A percentile compares a stretch with the other conserved stretches of the same genome.
These are phyloP conservation scores for Siderastrea radians DNA, from an alignment of 92 coral and sea anemone species.

Conservation along the genomic window DNA sequence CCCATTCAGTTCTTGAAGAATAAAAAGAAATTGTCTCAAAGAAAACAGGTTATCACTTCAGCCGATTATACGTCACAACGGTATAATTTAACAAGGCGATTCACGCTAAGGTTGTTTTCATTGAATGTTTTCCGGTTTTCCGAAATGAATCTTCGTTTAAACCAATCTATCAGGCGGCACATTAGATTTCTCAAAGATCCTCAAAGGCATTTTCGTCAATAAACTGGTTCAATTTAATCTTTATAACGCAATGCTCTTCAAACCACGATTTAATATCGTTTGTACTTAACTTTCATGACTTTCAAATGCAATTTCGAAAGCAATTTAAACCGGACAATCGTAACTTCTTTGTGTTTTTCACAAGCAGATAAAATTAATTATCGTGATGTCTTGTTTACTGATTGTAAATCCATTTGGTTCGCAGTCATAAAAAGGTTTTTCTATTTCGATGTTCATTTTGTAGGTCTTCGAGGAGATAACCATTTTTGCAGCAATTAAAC, in stretches of 20 bases:
- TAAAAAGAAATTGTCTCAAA: slow-evolving; percentile 8
- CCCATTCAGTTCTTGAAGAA: slow-evolving; percentile 22
- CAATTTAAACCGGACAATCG: slow-evolving; percentile 18
- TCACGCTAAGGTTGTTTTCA: background rate
- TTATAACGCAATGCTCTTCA: background rate
- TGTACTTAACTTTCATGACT: background rate
- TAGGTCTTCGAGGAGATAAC: background rate
- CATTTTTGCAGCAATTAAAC: slow-evolving; percentile 4
- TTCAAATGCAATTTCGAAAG: slow-evolving; percentile 4
- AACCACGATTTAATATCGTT: slow-evolving; percentile 8
- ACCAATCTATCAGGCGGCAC: background rate
- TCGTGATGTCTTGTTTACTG: background rate
- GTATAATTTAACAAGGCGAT: slow-evolving; percentile 13
- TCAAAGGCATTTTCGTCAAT: slow-evolving; percentile 14
- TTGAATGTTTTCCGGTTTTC: slow-evolving; percentile 11
- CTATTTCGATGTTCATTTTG: background rate
- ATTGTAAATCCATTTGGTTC: background rate
- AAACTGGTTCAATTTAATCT: slow-evolving; percentile 10
- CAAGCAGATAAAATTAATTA: slow-evolving; percentile 1
- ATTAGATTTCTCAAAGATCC: slow-evolving; percentile 9
- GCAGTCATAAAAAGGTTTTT: background rate
- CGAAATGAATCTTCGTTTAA: background rate
- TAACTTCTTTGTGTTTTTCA: background rate
- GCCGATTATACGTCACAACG: slow-evolving; percentile 3
- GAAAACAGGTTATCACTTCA: slow-evolving; percentile 3